Conservation (phyloP, 1,140 invertebrate genomes). For the Bombus fervidus region DNA sequence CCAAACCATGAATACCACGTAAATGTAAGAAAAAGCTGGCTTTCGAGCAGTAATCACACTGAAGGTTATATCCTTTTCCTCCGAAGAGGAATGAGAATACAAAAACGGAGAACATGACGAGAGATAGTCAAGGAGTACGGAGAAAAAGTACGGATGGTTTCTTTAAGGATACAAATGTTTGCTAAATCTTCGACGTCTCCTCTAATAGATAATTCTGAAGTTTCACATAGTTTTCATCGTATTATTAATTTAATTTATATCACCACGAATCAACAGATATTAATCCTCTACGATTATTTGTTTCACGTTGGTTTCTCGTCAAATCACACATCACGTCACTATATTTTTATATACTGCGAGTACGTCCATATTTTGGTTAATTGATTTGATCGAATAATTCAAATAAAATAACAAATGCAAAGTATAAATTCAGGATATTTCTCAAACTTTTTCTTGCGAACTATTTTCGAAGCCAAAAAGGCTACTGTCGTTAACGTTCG, state of each 20-base stretch:
- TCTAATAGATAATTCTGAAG: neutral
- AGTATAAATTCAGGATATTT: neutral
- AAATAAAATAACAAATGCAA: no score
- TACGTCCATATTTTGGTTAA: no score
- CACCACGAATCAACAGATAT: neutral
- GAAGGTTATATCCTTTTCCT: slow-evolving; percentile 60
- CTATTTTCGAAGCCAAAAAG: neutral
- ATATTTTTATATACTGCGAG: no score
- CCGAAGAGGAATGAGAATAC: slow-evolving; percentile 40
- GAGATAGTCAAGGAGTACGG: slow-evolving; percentile 31
- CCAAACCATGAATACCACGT: slow-evolving; percentile 28
- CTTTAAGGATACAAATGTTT: slow-evolving; percentile 4
- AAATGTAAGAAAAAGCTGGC: slow-evolving; percentile 57
- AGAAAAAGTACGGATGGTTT: slow-evolving; percentile 26
- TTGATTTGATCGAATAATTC: no score
- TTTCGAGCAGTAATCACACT: slow-evolving; percentile 49
- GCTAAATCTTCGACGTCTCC: neutral
- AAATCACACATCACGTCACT: neutral
- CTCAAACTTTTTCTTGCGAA: neutral
- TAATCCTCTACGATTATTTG: neutral
- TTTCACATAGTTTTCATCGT: neutral
- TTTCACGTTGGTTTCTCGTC: neutral
- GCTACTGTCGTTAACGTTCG: neutral
- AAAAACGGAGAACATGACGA: slow-evolving; percentile 28
- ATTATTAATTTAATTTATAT: neutral